These are phyloP conservation scores for Cantharis flavilabris DNA, from an alignment of 2,888 invertebrate species.

Conservation along the genomic window DNA sequence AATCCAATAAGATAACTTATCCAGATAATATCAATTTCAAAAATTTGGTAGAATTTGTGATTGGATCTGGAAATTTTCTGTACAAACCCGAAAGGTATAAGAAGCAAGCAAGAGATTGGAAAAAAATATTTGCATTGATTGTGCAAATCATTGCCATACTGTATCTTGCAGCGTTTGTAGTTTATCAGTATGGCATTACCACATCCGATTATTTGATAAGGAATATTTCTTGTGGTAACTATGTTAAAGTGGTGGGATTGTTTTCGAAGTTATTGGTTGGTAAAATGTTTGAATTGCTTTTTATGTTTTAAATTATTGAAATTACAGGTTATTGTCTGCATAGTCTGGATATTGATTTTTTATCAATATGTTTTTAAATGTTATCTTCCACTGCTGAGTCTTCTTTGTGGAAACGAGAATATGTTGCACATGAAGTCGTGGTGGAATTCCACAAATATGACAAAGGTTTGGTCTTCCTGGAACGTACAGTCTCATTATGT, in stretches of 20 bases:
- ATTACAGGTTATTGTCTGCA: neutral
- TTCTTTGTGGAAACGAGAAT: neutral
- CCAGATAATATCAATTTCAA: neutral
- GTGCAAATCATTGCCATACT: neutral
- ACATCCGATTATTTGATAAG: neutral
- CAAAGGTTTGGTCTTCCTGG: neutral
- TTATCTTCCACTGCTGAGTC: neutral
- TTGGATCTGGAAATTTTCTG: neutral
- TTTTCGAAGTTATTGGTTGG: neutral
- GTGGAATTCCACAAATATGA: neutral
- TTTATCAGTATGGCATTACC: conserved; percentile 6
- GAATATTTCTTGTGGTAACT: neutral
- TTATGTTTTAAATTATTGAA: neutral
- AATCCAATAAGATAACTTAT: neutral
- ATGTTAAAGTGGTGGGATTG: neutral
- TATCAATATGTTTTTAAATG: neutral
- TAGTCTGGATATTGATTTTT: neutral
- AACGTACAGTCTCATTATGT: neutral
- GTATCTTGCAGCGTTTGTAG: neutral
- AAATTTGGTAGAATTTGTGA: neutral
- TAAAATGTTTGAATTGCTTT: neutral
- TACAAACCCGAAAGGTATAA: neutral
- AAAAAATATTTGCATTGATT: neutral
- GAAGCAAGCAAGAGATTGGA: neutral
- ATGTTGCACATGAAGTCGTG: neutral